phyloP scores from a whole-genome alignment of 1,140 invertebrate genomes.

The Lepidurus couesii region DNA sequence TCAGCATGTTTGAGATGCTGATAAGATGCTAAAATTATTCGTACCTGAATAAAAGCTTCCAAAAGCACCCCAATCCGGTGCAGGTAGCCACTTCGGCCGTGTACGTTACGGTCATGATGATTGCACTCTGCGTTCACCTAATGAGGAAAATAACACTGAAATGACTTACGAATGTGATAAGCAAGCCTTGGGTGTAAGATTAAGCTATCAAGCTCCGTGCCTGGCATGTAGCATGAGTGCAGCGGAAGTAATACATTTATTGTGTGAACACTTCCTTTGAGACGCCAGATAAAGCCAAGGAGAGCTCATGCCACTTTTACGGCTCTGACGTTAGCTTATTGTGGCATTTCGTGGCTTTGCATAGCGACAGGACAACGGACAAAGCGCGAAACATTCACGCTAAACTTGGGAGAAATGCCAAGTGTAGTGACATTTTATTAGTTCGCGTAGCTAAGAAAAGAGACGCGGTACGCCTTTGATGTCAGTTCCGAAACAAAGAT shows the following conservation, averaged over 20 bases:
- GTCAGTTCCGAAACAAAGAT: no score
- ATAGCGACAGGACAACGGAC: neutral
- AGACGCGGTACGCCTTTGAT: no score
- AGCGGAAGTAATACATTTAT: conserved; percentile 7
- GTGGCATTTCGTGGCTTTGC: conserved; percentile 8
- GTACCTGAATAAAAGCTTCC: conserved; percentile 46
- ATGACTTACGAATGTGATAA: neutral
- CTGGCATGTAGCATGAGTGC: neutral
- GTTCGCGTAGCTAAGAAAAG: no score
- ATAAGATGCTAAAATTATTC: conserved; percentile 44
- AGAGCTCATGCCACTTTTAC: neutral
- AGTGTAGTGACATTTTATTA: neutral
- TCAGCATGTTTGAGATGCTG: neutral
- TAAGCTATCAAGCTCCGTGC: neutral
- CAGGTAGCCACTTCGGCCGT: conserved; percentile 46
- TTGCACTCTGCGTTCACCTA: neutral
- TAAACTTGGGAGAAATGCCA: conserved; percentile 6
- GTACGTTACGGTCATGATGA: conserved; percentile 46
- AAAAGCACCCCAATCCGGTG: conserved; percentile 45
- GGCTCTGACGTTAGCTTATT: neutral
- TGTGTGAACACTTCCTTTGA: neutral
- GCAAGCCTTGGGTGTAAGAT: neutral
- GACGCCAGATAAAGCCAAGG: neutral
- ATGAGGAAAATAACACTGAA: neutral
- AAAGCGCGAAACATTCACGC: neutral